Percentiles rank a stretch among this genome's conserved stretches.
These are phyloP conservation scores for Bombus turneri DNA, from an alignment of 1,140 invertebrate species.

Conservation along the genomic window DNA sequence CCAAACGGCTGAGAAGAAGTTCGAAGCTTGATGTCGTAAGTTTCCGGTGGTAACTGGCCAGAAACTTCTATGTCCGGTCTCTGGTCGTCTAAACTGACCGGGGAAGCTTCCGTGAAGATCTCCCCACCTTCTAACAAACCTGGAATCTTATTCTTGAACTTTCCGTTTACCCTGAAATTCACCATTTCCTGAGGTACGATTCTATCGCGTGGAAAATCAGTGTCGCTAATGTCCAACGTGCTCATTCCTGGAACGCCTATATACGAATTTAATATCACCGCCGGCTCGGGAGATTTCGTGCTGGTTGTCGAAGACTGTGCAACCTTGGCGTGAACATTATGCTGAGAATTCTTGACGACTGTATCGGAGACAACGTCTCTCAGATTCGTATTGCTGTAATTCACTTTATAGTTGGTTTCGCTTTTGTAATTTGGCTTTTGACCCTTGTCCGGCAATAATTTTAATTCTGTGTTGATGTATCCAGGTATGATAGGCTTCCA, in stretches of 20 bases:
- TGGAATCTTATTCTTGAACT: constrained; percentile 76
- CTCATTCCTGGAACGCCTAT: constrained; percentile 60
- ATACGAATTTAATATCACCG: constrained; percentile 28
- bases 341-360: neutral
- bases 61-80: constrained; percentile 73
- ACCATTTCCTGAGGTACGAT: constrained; percentile 73
- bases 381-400: neutral
- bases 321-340: neutral
- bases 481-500: constrained; percentile 79
- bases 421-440: neutral
- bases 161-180: constrained; percentile 75
- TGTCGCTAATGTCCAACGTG: constrained; percentile 72
- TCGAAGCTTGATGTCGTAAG: constrained; percentile 73
- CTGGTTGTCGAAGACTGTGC: neutral
- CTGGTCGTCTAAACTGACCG: neutral
- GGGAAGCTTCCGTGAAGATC: neutral
- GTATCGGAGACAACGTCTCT: neutral
- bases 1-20: constrained; percentile 53
- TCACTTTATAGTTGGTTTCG: constrained; percentile 16
- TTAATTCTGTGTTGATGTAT: constrained; percentile 72
- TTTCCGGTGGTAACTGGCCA: constrained; percentile 73
- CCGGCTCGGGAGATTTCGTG: neutral
- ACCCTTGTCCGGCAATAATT: constrained; percentile 39
- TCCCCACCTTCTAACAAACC: constrained; percentile 54
- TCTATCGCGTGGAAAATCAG: constrained; percentile 75